Evolutionary conservation across 2,113 vertebrate genomes (phyloP), one percentile per base, ranked within the genome.

Genomic region (Mirounga angustirostris): DNA sequence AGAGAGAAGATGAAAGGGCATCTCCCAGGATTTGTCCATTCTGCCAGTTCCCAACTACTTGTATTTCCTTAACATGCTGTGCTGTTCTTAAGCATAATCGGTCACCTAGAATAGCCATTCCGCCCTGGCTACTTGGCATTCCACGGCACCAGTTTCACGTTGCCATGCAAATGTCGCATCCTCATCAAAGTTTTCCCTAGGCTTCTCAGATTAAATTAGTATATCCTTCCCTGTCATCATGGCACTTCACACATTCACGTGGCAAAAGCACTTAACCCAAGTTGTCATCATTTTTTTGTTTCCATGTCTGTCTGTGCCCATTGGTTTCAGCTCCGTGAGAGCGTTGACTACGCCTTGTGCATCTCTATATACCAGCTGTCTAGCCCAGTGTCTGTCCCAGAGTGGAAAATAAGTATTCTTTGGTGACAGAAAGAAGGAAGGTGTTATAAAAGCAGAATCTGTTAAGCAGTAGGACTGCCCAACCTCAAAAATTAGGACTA

Each of bases 381-480:
- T 92, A 92, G 18, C 6, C 61, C 63, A 82, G 74, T 14, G 3
- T 40, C 18, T 9, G 59, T 40, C 9, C 50, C 50, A 21, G 24
- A 12, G 19, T 33, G 50, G 28, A 91, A 56, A 28, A 18, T 13
- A 87, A 67, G 14, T 22, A 36, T 65, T 78, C 30, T 1, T 1
- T 46, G 67, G 50, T n/a, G 79, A 74, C 65, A 73, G 54, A 71
- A 84, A 50, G 78, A 78, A 63, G 43, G 50, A 81, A 79, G 69
- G 28, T 52, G 26, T 90, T 94, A 69, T 2, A 83, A 74, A 82
- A 94, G 46, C 88, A 89, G 63, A 89, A 80, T 76, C 71, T 86
- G 28, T 81, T 56, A n/a, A n/a, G 40, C 52, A 7, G 28, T 24
- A 28, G 50, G 24, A 58, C 92, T 78, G 21, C 43, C 73, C 84